Percentiles rank a stretch among this genome's conserved stretches.
These are phyloP conservation scores for Apodemia zela DNA, from an alignment of 2,888 invertebrate genomes.

Conservation along the genomic window DNA sequence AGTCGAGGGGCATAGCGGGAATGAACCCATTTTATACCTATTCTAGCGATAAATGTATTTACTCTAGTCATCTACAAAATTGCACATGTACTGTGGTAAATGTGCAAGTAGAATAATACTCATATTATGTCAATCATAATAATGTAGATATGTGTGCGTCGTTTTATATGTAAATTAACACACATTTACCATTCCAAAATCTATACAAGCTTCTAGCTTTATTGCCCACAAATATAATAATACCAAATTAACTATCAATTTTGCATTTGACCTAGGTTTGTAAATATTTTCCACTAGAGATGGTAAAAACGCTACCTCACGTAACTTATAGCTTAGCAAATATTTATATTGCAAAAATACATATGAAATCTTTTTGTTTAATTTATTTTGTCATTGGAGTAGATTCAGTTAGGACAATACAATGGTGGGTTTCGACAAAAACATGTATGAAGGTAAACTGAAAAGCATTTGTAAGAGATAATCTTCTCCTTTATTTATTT, in stretches of 20 bases:
- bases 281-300: conserved; percentile 75
- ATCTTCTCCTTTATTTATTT: neutral
- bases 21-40: conserved; percentile 56
- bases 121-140: conserved; percentile 53
- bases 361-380: conserved; percentile 17
- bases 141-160: conserved; percentile 49
- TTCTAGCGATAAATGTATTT: conserved; percentile 65
- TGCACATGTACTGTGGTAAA: conserved; percentile 62
- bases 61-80: conserved; percentile 78
- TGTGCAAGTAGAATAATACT: conserved; percentile 74
- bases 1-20: neutral
- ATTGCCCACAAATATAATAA: conserved; percentile 44
- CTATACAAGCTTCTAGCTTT: conserved; percentile 27
- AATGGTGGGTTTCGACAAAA: neutral
- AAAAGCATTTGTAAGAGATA: neutral
- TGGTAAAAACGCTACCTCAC: conserved; percentile 79
- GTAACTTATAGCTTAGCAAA: conserved; percentile 74
- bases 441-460: neutral
- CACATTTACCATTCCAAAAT: conserved; percentile 43
- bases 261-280: conserved; percentile 66
- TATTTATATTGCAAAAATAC: conserved; percentile 43
- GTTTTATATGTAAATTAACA: conserved; percentile 55
- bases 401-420: neutral
- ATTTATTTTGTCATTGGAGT: neutral
- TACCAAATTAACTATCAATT: conserved; percentile 47